These are phyloP conservation scores for Eulimnadia texana DNA, from an alignment of 1,140 invertebrate genomes.

Conservation along the genomic window DNA sequence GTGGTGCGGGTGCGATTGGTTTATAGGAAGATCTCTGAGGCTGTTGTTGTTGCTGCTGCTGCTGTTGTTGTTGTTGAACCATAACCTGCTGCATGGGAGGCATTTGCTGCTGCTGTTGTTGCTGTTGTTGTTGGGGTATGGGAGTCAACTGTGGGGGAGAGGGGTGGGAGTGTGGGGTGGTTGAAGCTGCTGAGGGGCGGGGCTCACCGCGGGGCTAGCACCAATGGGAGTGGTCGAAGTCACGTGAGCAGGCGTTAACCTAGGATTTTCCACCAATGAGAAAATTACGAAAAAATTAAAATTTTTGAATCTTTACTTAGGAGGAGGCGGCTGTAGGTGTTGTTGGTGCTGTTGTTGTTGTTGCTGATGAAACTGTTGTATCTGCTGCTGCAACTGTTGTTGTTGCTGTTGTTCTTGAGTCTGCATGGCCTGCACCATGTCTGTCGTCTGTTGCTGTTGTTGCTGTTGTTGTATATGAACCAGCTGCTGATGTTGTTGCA, in stretches of 20 bases:
- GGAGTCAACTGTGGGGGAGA: slow-evolving; percentile 26
- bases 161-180: too few relatives aligned
- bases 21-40: slow-evolving; percentile 1
- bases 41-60: slow-evolving; percentile 20
- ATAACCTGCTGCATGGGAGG: slow-evolving; percentile 18
- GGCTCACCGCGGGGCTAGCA: too few relatives aligned
- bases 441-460: slow-evolving; percentile 25
- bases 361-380: slow-evolving; percentile 28
- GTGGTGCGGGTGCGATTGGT: slow-evolving; percentile 7
- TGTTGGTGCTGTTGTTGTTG: slow-evolving; percentile 26
- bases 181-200: not conserved
- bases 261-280: too few relatives aligned
- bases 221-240: too few relatives aligned
- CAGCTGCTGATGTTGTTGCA: slow-evolving; percentile 32
- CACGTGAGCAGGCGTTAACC: too few relatives aligned
- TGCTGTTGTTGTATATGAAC: slow-evolving; percentile 20
- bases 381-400: slow-evolving; percentile 18
- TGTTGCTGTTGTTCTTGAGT: slow-evolving; percentile 20
- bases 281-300: too few relatives aligned
- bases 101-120: slow-evolving; percentile 18
- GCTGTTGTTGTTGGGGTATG: slow-evolving; percentile 27
- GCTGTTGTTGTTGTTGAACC: slow-evolving; percentile 15
- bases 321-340: slow-evolving; percentile 28
- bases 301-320: too few relatives aligned
- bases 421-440: slow-evolving; percentile 30